phyloP scores from a whole-genome alignment of 2,888 invertebrate species.

The Brenthis ino region DNA sequence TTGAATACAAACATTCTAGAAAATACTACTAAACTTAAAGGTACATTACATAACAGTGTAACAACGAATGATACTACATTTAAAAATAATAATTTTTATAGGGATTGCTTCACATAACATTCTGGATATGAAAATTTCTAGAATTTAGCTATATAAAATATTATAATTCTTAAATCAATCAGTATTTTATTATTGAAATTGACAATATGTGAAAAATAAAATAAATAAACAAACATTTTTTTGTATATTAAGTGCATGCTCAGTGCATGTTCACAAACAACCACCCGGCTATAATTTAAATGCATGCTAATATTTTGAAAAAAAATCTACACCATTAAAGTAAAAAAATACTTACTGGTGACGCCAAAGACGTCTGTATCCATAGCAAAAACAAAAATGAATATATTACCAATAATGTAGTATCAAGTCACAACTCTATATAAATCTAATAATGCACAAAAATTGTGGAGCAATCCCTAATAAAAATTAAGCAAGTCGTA shows the following conservation, averaged over 20 bases:
- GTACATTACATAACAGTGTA: conserved; percentile 7
- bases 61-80: neutral
- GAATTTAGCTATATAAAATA: too few relatives aligned
- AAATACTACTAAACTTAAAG: conserved; percentile 15
- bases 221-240: neutral
- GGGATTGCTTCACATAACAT: conserved; percentile 28
- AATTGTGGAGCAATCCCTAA: conserved; percentile 35
- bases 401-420: conserved; percentile 17
- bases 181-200: too few relatives aligned
- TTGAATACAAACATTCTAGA: neutral
- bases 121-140: neutral
- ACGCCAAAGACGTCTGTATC: conserved; percentile 35
- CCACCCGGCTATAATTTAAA: conserved; percentile 2
- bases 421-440: neutral
- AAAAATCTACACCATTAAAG: conserved; percentile 15
- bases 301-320: conserved; percentile 26
- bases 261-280: conserved; percentile 5
- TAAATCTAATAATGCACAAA: conserved; percentile 6
- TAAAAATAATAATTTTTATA: conserved; percentile 16
- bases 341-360: conserved; percentile 34
- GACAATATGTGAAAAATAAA: neutral
- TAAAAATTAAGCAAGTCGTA: neutral
- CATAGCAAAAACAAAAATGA: conserved; percentile 31
- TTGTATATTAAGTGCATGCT: neutral
- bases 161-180: too few relatives aligned